Conservation (phyloP, 2,888 invertebrate species). For the Apodemia hepburni region DNA sequence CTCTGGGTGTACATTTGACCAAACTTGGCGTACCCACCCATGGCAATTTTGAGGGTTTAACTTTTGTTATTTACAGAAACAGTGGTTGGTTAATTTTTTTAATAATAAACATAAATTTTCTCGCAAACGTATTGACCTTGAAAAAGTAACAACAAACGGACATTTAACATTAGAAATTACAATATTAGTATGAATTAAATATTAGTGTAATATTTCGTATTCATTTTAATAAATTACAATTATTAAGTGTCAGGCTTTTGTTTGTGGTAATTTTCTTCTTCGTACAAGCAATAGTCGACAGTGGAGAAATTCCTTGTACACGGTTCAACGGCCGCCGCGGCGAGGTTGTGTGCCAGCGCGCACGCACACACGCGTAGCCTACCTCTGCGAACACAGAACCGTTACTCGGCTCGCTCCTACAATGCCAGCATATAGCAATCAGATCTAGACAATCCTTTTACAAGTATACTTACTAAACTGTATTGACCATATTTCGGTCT, state of each 20-base stretch:
- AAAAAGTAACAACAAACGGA: not conserved
- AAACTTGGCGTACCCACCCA: no score
- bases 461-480: no score
- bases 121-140: not conserved
- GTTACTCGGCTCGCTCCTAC: slow-evolving; percentile 51
- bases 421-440: slow-evolving; percentile 18
- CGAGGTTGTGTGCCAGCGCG: slow-evolving; percentile 52
- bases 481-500: no score
- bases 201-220: not conserved
- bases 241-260: slow-evolving; percentile 27
- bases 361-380: slow-evolving; percentile 63
- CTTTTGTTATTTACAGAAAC: no score
- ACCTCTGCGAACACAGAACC: slow-evolving; percentile 73
- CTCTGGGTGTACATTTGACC: no score
- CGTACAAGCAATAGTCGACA: slow-evolving; percentile 41
- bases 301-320: slow-evolving; percentile 78
- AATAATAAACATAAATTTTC: no score
- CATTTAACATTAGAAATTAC: not conserved
- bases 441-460: slow-evolving; percentile 20
- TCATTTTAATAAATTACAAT: not conserved
- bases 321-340: slow-evolving; percentile 76
- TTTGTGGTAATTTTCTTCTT: slow-evolving; percentile 61
- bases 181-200: no score
- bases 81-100: no score
- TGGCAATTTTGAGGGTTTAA: no score